Base-by-base conservation (phyloP, 2,888 invertebrate species). In the Dasysyrphus tricinctus region DNA sequence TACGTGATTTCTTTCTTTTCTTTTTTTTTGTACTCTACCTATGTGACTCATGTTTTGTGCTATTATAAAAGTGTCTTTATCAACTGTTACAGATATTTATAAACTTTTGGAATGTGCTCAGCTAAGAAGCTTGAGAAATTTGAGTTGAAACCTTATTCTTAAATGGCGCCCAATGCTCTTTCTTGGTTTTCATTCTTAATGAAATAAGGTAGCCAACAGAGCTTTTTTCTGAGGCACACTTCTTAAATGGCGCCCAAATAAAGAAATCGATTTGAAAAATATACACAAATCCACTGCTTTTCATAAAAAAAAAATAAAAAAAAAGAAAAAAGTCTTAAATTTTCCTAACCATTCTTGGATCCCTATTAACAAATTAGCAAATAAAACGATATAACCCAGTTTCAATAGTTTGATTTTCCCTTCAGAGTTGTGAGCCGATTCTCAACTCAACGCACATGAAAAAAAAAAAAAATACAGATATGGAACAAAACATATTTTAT, bases 371-470 rank as follows among this genome's bases (percentile, higher is more conserved):
- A 39, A 47, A 47, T 8, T 8, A 16, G 0, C 2, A 32, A 32
- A 32, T 5, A 32, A 32, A 24, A 24, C 47, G 8, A 56, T 11
- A 47, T 11, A 47, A 34, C n/a, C 49, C 32, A 34, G 12, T 34
- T 34, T 34, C 12, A 67, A 44, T 47, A 49, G n/a, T n/a, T 16
- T 54, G 14, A 29, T n/a, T 24, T 44, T 72, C 57, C 63, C 51
- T 44, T 34, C 44, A 73, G 76, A 80, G 76, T 85, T 84, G 65
- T 24, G 37, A 39, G 32, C 16, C 49, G 51, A 39, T 51, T 65
- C 42, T 34, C 72, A 79, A 79, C 82, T 79, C 78, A 82, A 81
- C 86, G 82, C 81, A 86, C 81, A 86, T 86, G n/a, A 70, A 61
- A 19, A 11, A 51, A 75, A 54, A 37, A 54, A 73, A 29, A 61